Percentiles rank a stretch among this genome's conserved stretches.
Evolutionary conservation across 2,113 vertebrate genomes (phyloP).

Genomic region (Bos javanicus): DNA sequence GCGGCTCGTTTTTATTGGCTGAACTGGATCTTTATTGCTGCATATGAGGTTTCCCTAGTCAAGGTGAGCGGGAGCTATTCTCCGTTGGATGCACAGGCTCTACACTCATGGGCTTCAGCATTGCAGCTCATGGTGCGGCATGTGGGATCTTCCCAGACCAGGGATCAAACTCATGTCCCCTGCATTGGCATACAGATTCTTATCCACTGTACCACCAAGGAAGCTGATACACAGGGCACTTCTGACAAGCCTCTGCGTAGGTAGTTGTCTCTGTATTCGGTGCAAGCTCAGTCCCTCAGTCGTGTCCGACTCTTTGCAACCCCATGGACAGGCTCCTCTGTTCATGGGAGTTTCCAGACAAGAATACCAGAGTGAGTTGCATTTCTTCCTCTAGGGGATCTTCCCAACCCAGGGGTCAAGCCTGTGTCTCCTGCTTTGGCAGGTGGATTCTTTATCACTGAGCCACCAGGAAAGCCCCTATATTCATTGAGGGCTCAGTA

Average conservation of each 20-base stretch:
- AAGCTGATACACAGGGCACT: neutral
- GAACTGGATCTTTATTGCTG: no score
- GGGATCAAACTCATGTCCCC: neutral
- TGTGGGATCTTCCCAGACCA: neutral
- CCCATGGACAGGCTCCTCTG: neutral
- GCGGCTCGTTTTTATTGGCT: neutral
- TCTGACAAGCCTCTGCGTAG: neutral
- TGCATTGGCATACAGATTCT: neutral
- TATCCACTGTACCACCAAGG: neutral
- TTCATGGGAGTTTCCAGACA: neutral
- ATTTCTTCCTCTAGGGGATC: neutral
- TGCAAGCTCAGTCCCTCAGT: neutral
- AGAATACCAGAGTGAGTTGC: neutral
- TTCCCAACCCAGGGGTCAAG: neutral
- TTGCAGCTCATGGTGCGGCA: rapidly evolving
- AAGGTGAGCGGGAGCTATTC: neutral
- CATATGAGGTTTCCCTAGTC: rapidly evolving
- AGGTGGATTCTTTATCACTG: neutral
- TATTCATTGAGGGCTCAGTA: neutral
- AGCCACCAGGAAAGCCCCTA: neutral
- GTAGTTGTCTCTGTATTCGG: neutral
- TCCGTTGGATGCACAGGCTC: neutral
- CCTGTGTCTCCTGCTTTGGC: neutral
- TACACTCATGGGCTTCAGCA: neutral
- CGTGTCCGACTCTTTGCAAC: neutral